A percentile compares a stretch with the other conserved stretches of the same genome.
Conservation (phyloP, 2,113 vertebrate genomes). For the Morphnarchus princeps region DNA sequence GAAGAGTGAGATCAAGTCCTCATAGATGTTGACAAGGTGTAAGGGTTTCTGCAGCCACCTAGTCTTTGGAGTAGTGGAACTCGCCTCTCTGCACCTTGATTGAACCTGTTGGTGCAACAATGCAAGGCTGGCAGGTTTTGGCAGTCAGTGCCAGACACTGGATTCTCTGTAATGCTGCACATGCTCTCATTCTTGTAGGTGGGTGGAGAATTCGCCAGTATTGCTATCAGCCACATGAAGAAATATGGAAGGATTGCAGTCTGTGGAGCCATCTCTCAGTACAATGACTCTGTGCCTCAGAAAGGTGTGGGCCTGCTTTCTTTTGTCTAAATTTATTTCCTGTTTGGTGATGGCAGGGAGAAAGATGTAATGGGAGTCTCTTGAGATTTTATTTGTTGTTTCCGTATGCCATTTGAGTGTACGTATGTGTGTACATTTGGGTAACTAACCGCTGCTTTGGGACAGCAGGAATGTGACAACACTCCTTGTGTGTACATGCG, state of each 20-base stretch:
- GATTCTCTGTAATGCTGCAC: not conserved
- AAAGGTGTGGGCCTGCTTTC: constrained; percentile 68
- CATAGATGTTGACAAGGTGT: not conserved
- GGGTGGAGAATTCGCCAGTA: constrained; percentile 79
- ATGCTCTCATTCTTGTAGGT: constrained; percentile 71
- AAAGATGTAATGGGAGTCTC: not conserved
- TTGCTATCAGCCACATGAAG: constrained; percentile 84
- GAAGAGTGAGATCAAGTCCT: not conserved
- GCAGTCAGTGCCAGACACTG: not conserved
- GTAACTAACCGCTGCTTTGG: not conserved
- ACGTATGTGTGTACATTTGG: not conserved
- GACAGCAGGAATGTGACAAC: not conserved
- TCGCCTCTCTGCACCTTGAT: not conserved
- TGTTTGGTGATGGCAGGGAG: not conserved
- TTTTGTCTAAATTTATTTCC: not conserved
- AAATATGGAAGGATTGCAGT: constrained; percentile 83
- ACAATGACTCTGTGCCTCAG: constrained; percentile 76
- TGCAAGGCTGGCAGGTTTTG: not conserved
- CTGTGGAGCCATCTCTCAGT: constrained; percentile 84
- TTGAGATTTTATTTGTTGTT: not conserved
- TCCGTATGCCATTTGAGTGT: not conserved
- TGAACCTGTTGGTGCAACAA: not conserved
- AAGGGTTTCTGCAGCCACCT: not conserved
- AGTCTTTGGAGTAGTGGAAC: not conserved
- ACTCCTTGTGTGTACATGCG: not conserved